phyloP scores from a whole-genome alignment of 2,888 invertebrate genomes.

The Athalia cordata region DNA sequence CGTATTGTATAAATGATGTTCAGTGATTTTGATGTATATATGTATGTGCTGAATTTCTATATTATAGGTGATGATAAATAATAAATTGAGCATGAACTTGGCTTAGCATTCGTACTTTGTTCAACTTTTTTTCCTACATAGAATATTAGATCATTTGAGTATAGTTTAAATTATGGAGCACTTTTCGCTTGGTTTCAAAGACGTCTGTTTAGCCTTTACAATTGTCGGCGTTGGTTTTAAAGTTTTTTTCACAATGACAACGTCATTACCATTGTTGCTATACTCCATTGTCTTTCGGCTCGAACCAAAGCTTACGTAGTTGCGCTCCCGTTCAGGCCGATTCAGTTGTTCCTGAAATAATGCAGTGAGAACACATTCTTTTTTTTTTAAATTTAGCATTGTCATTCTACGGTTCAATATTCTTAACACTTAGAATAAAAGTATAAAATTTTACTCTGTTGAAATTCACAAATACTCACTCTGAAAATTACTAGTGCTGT shows the following conservation, averaged over 20 bases:
- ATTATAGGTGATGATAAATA: conserved; percentile 1
- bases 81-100: conserved; percentile 10
- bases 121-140: background rate
- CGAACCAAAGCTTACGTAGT: conserved; percentile 66
- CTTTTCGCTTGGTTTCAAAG: conserved; percentile 60
- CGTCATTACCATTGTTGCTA: conserved; percentile 69
- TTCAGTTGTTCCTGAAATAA: conserved; percentile 64
- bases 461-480: conserved; percentile 57
- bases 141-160: too few relatives aligned
- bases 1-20: conserved; percentile 31
- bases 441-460: too few relatives aligned
- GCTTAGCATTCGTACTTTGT: background rate
- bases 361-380: too few relatives aligned
- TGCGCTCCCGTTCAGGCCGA: conserved; percentile 54
- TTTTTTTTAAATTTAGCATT: background rate
- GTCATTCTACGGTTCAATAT: background rate
- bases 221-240: conserved; percentile 43
- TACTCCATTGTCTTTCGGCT: conserved; percentile 69
- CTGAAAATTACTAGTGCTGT: conserved; percentile 67
- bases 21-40: conserved; percentile 33
- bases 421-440: too few relatives aligned
- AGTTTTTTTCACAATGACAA: conserved; percentile 63
- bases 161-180: conserved; percentile 60
- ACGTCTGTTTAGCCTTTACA: conserved; percentile 49
- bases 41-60: conserved; percentile 10